phyloP scores from a whole-genome alignment of 2,797 vertebrate species.

The Hippocampus kuda region DNA sequence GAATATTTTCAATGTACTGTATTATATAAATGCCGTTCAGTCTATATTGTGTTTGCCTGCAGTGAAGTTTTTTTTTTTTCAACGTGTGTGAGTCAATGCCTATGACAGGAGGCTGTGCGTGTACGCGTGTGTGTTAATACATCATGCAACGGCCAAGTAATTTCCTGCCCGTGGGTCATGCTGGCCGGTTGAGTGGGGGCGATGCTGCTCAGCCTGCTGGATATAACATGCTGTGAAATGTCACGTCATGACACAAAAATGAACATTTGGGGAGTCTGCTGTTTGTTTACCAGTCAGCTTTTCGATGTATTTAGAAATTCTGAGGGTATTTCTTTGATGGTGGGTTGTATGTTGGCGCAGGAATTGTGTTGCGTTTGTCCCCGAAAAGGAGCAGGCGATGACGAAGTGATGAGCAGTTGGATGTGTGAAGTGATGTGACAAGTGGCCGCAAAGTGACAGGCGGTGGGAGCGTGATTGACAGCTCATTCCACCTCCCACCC shows the following conservation, averaged over 20 bases:
- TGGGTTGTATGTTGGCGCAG: neutral
- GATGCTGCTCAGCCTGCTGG: constrained; percentile 4
- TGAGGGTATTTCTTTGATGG: neutral
- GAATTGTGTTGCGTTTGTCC: constrained; percentile 3
- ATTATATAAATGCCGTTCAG: neutral
- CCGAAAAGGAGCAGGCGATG: constrained; percentile 1
- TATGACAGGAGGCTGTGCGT: neutral
- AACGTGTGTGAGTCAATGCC: neutral
- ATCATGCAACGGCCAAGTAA: constrained; percentile 1
- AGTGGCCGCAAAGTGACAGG: neutral
- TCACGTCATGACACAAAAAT: constrained; percentile 4
- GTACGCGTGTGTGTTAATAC: neutral
- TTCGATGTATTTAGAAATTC: neutral
- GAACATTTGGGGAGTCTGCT: neutral
- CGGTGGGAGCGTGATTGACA: neutral
- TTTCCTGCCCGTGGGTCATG: constrained; percentile 6
- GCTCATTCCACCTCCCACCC: neutral
- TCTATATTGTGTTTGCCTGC: neutral
- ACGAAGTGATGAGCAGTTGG: constrained; percentile 1
- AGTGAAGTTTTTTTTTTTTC: neutral
- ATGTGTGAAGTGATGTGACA: constrained; percentile 1
- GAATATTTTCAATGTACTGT: neutral
- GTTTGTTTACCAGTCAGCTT: neutral
- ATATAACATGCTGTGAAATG: constrained; percentile 3
- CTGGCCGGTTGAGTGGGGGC: neutral